Evolutionary conservation across 2,888 invertebrate species (phyloP).

Genomic region (Netelia inedita): DNA sequence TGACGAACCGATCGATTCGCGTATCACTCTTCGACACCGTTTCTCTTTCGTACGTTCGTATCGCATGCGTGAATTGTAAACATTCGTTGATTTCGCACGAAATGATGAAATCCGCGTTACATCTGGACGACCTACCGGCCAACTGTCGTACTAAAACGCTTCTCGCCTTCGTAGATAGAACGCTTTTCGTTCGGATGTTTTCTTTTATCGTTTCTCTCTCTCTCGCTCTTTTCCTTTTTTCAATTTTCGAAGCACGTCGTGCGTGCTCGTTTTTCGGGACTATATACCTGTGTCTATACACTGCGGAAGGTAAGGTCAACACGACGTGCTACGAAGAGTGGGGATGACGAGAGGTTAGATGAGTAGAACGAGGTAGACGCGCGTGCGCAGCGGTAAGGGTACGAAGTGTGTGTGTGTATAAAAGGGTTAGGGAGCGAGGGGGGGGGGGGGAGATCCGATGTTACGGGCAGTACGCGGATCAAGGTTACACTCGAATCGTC

Average conservation of each 20-base stretch:
- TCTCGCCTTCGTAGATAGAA: slow-evolving; percentile 45
- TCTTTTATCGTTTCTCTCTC: slow-evolving; percentile 70
- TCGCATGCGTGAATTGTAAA: not conserved
- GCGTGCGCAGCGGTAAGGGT: too few species aligned
- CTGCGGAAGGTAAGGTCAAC: not conserved
- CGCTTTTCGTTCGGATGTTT: slow-evolving; percentile 50
- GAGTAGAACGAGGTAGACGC: not conserved
- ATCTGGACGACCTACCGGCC: slow-evolving; percentile 4
- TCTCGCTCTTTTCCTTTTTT: slow-evolving; percentile 50
- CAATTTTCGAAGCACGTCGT: not conserved
- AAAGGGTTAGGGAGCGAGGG: slow-evolving; percentile 31
- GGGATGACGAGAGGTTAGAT: not conserved
- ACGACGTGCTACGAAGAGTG: slow-evolving; percentile 11
- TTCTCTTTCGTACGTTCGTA: not conserved
- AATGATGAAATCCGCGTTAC: not conserved
- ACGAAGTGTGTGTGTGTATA: not conserved
- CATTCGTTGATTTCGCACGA: not conserved
- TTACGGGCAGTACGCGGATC: slow-evolving; percentile 74
- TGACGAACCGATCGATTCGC: slow-evolving; percentile 1
- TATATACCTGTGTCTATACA: not conserved
- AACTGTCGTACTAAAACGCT: slow-evolving; percentile 29
- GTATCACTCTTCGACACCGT: not conserved
- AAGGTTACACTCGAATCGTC: slow-evolving; percentile 80
- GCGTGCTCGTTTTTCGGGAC: slow-evolving; percentile 21
- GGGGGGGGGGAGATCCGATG: slow-evolving; percentile 70